Conservation (phyloP, 2,888 invertebrate species). For the Melanostoma mellinum region DNA sequence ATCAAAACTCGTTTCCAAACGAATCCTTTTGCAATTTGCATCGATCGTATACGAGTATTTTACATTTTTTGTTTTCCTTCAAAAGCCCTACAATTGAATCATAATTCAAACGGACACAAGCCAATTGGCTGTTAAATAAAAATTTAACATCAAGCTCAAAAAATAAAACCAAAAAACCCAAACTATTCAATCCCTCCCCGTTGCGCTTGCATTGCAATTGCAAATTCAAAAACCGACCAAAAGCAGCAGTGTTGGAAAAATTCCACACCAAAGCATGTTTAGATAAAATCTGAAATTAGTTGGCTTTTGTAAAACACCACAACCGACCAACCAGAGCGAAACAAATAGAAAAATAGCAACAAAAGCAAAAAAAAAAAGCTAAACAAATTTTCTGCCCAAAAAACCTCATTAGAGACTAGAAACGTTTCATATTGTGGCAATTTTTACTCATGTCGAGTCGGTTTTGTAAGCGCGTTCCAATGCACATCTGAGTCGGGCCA, state of each 20-base stretch:
- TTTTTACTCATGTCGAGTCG: conserved; percentile 60
- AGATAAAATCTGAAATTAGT: conserved; percentile 70
- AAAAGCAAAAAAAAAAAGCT: conserved; percentile 21
- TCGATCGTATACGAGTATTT: conserved; percentile 11
- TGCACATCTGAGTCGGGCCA: conserved; percentile 4
- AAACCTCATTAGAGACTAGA: conserved; percentile 70
- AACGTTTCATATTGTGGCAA: conserved; percentile 63
- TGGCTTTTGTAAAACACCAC: conserved; percentile 56
- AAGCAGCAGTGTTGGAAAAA: conserved; percentile 44
- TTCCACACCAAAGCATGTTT: conserved; percentile 48
- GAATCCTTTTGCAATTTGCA: conserved; percentile 54
- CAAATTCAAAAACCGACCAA: conserved; percentile 34
- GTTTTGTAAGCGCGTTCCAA: conserved; percentile 50
- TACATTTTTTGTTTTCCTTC: conserved; percentile 1
- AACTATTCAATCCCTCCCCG: background rate
- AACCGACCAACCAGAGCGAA: background rate
- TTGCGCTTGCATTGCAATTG: conserved; percentile 14
- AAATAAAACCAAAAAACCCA: background rate
- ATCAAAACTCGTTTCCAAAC: conserved; percentile 2
- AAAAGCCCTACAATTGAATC: conserved; percentile 55
- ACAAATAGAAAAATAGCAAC: conserved; percentile 15
- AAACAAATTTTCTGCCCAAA: conserved; percentile 39
- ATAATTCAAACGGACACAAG: conserved; percentile 37
- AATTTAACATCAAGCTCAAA: background rate
- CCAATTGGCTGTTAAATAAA: background rate